Percentiles rank a stretch among this genome's conserved stretches.
These are phyloP conservation scores for Junonia oenone DNA, from an alignment of 2,888 invertebrate species.

Conservation along the genomic window DNA sequence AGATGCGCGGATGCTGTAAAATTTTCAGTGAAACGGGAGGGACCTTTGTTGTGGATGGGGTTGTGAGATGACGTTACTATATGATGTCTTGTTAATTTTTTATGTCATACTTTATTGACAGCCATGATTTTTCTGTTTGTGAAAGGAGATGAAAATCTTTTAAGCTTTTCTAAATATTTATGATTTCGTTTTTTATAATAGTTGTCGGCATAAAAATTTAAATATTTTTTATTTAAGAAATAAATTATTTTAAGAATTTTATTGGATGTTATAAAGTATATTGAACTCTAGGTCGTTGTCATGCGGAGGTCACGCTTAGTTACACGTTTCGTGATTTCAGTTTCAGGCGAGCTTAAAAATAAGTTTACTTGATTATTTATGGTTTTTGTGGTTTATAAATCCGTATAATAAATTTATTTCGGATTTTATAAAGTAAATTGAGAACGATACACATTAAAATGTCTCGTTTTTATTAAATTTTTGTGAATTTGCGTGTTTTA, in stretches of 20 bases:
- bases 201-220: background rate
- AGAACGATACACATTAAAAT: too few species aligned
- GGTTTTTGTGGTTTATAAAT: too few species aligned
- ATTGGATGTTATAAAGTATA: slow-evolving; percentile 33
- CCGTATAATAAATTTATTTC: too few species aligned
- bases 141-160: background rate
- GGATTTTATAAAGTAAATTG: too few species aligned
- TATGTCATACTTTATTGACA: background rate
- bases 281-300: slow-evolving; percentile 48
- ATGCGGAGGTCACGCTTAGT: slow-evolving; percentile 38
- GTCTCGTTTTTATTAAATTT: too few species aligned
- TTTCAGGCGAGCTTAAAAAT: slow-evolving; percentile 23
- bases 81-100: background rate
- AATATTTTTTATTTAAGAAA: background rate
- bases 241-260: background rate
- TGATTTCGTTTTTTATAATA: background rate
- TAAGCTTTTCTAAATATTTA: background rate
- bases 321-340: slow-evolving; percentile 35
- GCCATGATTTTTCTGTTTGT: background rate
- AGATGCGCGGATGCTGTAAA: slow-evolving; percentile 48
- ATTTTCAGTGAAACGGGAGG: slow-evolving; percentile 22
- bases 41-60: slow-evolving; percentile 31
- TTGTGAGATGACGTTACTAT: background rate
- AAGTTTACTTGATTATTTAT: background rate
- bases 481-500: too few species aligned